Conservation (phyloP, 2,888 invertebrate genomes). For the Heliconius ethilla region DNA sequence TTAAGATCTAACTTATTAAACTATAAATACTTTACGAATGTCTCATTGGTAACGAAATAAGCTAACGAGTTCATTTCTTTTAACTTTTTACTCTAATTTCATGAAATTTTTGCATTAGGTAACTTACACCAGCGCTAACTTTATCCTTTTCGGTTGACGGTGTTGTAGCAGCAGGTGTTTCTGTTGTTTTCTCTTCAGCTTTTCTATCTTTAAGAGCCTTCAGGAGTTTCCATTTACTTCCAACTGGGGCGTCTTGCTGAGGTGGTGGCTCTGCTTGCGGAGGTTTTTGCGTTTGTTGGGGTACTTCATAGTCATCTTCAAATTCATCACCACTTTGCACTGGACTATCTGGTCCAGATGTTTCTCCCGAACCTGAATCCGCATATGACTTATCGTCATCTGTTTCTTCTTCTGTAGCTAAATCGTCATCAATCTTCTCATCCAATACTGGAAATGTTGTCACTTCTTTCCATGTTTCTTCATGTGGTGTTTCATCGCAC, state of each 20-base stretch:
- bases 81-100: constrained; percentile 85
- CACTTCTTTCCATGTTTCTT: constrained; percentile 74
- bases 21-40: constrained; percentile 6
- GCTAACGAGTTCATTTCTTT: constrained; percentile 35
- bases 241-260: constrained; percentile 82
- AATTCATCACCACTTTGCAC: constrained; percentile 87
- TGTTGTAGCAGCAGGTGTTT: constrained; percentile 84
- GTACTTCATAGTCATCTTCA: constrained; percentile 84
- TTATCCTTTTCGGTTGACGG: constrained; percentile 84
- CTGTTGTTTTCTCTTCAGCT: constrained; percentile 91
- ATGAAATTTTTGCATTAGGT: constrained; percentile 84
- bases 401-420: constrained; percentile 59
- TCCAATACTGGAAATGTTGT: constrained; percentile 77
- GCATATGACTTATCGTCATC: constrained; percentile 77
- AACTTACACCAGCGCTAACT: constrained; percentile 87
- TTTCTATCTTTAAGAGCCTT: constrained; percentile 95
- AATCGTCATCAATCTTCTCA: constrained; percentile 68
- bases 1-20: constrained; percentile 15
- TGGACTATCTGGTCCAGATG: constrained; percentile 94
- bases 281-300: constrained; percentile 69
- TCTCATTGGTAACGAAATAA: not conserved
- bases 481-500: constrained; percentile 67
- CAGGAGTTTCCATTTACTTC: constrained; percentile 94
- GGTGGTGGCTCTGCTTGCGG: constrained; percentile 60
- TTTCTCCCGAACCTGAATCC: constrained; percentile 89